phyloP scores from a whole-genome alignment of 2,888 invertebrate species.

The Octodonta nipae region DNA sequence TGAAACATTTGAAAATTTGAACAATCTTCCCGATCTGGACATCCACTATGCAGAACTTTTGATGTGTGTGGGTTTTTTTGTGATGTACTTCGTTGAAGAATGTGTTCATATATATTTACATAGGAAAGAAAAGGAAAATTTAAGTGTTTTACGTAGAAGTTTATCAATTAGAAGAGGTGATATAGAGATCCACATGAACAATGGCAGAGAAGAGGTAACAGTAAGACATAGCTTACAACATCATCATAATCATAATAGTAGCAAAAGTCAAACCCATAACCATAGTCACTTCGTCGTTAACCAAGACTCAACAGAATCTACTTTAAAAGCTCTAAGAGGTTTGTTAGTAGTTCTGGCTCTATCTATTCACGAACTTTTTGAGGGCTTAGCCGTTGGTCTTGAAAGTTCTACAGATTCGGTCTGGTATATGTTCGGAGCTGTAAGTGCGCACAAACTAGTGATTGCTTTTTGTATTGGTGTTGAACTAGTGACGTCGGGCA shows the following conservation, averaged over 20 bases:
- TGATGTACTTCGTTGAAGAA: slow-evolving; percentile 68
- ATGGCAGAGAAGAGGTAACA: slow-evolving; percentile 6
- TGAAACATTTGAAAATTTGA: slow-evolving; percentile 50
- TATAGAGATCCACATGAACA: slow-evolving; percentile 18
- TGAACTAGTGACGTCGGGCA: slow-evolving; percentile 60
- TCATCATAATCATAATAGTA: background rate
- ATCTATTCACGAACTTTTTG: slow-evolving; percentile 75
- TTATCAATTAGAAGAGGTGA: slow-evolving; percentile 29
- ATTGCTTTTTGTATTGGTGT: slow-evolving; percentile 81
- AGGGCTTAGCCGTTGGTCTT: slow-evolving; percentile 71
- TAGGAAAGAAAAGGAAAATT: slow-evolving; percentile 28
- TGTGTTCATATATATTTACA: slow-evolving; percentile 57
- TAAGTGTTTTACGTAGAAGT: slow-evolving; percentile 24
- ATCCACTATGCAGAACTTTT: slow-evolving; percentile 57
- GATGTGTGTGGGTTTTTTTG: slow-evolving; percentile 62
- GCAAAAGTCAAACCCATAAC: slow-evolving; percentile 25
- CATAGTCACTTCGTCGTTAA: slow-evolving; percentile 25
- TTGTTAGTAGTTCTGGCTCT: slow-evolving; percentile 69
- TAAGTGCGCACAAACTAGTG: slow-evolving; percentile 74
- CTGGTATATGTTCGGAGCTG: slow-evolving; percentile 72
- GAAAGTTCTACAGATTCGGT: slow-evolving; percentile 49
- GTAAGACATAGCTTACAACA: slow-evolving; percentile 2
- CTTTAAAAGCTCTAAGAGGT: slow-evolving; percentile 44
- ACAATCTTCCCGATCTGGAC: slow-evolving; percentile 39
- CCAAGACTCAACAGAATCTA: slow-evolving; percentile 21